Conservation (phyloP, 2,888 invertebrate genomes). For the Philhelius pedissequus region DNA sequence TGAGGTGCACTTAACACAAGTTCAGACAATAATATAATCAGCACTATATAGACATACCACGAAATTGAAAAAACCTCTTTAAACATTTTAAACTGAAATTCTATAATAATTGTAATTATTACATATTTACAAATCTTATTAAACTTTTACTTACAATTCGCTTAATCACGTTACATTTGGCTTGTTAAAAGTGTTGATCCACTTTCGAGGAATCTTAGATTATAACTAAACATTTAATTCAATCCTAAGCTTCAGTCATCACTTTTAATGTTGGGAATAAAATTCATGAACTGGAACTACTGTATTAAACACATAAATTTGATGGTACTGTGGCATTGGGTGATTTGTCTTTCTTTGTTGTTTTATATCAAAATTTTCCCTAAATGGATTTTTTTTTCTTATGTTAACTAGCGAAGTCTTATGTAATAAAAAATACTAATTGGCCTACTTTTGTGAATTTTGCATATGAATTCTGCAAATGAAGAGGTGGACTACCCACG, state of each 20-base stretch:
- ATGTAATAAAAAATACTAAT: not conserved
- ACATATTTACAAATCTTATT: not conserved
- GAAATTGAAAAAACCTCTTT: not conserved
- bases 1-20: conserved; percentile 50
- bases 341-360: not conserved
- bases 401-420: not conserved
- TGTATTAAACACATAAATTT: not conserved
- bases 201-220: conserved; percentile 26
- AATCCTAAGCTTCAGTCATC: conserved; percentile 20
- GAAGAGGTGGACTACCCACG: conserved; percentile 11
- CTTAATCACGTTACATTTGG: not conserved
- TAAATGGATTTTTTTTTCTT: not conserved
- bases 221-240: conserved; percentile 35
- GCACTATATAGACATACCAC: conserved; percentile 16
- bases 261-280: not conserved
- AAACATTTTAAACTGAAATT: not conserved
- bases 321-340: conserved; percentile 28
- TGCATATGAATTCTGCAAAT: conserved; percentile 17
- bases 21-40: conserved; percentile 31
- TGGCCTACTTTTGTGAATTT: conserved; percentile 4
- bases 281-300: conserved; percentile 8
- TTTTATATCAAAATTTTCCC: not conserved
- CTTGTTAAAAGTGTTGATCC: conserved; percentile 6
- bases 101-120: not conserved
- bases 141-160: not conserved